Conservation (phyloP, 2,888 invertebrate genomes). For the Drosophila prostipennis region DNA sequence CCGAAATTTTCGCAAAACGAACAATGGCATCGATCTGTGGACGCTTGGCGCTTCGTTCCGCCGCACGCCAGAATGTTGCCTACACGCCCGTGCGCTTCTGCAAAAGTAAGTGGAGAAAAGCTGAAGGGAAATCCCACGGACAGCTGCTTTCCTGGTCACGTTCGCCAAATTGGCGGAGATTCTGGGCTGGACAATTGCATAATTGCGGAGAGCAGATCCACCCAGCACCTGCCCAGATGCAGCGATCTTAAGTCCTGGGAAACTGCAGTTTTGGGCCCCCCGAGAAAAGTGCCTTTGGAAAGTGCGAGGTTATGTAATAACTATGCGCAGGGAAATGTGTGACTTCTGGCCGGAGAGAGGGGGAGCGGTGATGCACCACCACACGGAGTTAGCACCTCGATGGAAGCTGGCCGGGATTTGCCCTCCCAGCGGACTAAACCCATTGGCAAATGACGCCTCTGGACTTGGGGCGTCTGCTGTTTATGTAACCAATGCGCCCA, state of each 20-base stretch:
- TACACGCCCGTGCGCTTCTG: constrained; percentile 87
- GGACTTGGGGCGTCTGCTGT: constrained; percentile 34
- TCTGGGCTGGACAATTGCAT: constrained; percentile 55
- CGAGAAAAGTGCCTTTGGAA: constrained; percentile 23
- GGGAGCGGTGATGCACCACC: constrained; percentile 4
- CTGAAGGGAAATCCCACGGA: constrained; percentile 6
- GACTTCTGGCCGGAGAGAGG: constrained; percentile 5
- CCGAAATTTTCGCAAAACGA: constrained; percentile 64
- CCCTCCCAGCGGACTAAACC: neutral
- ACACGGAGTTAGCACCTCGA: constrained; percentile 40
- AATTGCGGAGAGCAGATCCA: constrained; percentile 26
- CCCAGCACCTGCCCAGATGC: neutral
- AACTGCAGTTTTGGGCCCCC: constrained; percentile 1
- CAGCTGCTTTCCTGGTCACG: constrained; percentile 34
- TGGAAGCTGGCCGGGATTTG: neutral
- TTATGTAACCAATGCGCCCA: constrained; percentile 56
- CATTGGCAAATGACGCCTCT: too few relatives aligned
- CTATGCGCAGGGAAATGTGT: constrained; percentile 51
- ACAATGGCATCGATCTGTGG: constrained; percentile 91
- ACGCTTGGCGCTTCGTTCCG: constrained; percentile 88
- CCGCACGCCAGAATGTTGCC: constrained; percentile 88
- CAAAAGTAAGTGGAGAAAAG: constrained; percentile 86
- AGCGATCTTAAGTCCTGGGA: too few relatives aligned
- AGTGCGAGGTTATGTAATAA: constrained; percentile 71
- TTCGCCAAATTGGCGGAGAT: constrained; percentile 35